Evolutionary conservation across 1,140 invertebrate species (phyloP), one percentile per base, ranked within the genome.

Genomic region (Brachionus asplanchnoidis): DNA sequence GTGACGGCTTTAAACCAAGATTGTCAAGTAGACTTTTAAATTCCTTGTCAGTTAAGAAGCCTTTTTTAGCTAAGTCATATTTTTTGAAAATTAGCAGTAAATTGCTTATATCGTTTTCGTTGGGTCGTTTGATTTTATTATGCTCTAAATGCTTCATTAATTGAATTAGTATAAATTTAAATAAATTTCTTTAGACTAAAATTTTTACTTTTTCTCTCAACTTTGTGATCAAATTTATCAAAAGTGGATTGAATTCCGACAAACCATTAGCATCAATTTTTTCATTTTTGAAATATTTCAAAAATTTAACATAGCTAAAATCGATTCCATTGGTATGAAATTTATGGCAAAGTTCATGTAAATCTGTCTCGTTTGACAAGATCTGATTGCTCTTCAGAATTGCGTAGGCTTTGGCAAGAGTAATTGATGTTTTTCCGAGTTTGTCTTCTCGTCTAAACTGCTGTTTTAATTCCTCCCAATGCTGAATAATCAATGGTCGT

Each of bases 201-300:
- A 36, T 70, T 12, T 46, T 50, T 77, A 77, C 73, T 28, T 50
- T 77, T 28, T 77, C 73, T 77, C 73, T 77, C 20, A 77, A 32
- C n/a, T 50, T 77, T 11, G 3, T 1, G 5, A 77, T 77, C 17
- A 77, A 50, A 26, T 23, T 26, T 1, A 23, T 77, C 17, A 77
- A 26, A 28, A 77, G n/a, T 12, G 73, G 73, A 50, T 77, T 77
- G 7, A 77, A 77, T 26, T n/a, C 23, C 14, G 20, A 26, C 70
- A 75, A 44, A 44, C 20, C 7, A 14, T 26, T 3, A 70, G 8
- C 7, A 17, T 77, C 14, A 26, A 44, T 26, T 23, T 77, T 77
- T 26, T 26, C 23, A 28, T 20, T 50, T 77, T 50, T 77, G 42
- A 77, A 77, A 50, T 50, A 77, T 23, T 77, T 77, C 42, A 77